Conservation (phyloP, 2,797 vertebrate genomes). For the Hemitrygon akajei region DNA sequence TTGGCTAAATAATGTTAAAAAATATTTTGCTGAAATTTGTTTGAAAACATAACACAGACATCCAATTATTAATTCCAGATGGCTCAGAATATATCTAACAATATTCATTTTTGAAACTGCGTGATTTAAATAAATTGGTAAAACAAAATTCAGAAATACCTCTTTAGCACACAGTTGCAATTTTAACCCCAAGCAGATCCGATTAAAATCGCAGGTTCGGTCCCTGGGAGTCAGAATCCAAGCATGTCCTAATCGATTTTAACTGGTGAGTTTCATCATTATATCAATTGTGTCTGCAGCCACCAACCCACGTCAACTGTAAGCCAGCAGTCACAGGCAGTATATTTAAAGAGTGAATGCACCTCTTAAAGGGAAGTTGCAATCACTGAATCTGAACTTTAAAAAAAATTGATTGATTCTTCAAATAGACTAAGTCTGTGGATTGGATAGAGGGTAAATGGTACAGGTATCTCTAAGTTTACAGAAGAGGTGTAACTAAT, state of each 20-base stretch:
- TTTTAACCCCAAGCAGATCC: not conserved
- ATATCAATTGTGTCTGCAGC: not conserved
- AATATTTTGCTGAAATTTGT: not conserved
- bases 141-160: not conserved
- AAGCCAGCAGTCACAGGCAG: not conserved
- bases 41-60: not conserved
- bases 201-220: not conserved
- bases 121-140: not conserved
- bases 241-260: not conserved
- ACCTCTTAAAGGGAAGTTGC: not conserved
- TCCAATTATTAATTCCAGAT: not conserved
- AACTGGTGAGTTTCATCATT: not conserved
- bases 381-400: not conserved
- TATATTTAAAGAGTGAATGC: not conserved
- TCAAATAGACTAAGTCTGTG: not conserved
- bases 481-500: not conserved
- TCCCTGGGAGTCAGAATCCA: not conserved
- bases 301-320: not conserved
- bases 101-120: not conserved
- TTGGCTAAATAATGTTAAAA: not conserved
- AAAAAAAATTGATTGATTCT: not conserved
- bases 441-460: not conserved
- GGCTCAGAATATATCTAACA: not conserved
- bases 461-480: too few species aligned
- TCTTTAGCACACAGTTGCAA: not conserved